Conservation (phyloP, 2,888 invertebrate genomes). For the Strigamia transsilvanica region DNA sequence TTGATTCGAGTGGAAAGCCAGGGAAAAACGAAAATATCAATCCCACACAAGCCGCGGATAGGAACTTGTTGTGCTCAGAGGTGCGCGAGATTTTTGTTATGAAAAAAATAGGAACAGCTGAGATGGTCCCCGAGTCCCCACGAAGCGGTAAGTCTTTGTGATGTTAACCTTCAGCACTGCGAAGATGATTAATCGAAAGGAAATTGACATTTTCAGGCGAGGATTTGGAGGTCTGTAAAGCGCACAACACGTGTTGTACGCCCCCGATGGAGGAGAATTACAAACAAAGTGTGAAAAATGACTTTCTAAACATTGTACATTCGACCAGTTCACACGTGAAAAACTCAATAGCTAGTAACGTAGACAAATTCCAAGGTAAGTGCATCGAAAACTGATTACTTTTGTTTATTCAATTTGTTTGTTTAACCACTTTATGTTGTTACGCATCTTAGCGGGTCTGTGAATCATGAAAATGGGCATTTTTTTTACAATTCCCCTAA, state of each 20-base stretch:
- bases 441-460: too few relatives aligned
- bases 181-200: not conserved
- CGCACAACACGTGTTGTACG: slow-evolving; percentile 71
- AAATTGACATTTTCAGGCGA: slow-evolving; percentile 58
- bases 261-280: slow-evolving; percentile 72
- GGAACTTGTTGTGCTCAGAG: slow-evolving; percentile 26
- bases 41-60: slow-evolving; percentile 42
- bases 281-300: slow-evolving; percentile 70
- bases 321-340: slow-evolving; percentile 78
- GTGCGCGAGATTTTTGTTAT: slow-evolving; percentile 48
- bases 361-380: slow-evolving; percentile 79
- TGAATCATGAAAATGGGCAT: too few relatives aligned
- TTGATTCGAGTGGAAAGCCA: not conserved
- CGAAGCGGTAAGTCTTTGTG: slow-evolving; percentile 45
- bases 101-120: slow-evolving; percentile 43
- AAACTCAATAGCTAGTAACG: slow-evolving; percentile 78
- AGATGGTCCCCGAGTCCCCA: slow-evolving; percentile 48
- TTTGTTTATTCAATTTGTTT: not conserved
- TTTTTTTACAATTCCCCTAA: not conserved
- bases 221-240: slow-evolving; percentile 63
- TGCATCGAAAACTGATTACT: not conserved
- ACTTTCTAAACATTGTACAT: slow-evolving; percentile 75
- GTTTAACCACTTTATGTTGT: not conserved
- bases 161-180: not conserved
- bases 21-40: slow-evolving; percentile 3